phyloP scores from a whole-genome alignment of 64 coral and sea anemone species.

The Montipora cactus region DNA sequence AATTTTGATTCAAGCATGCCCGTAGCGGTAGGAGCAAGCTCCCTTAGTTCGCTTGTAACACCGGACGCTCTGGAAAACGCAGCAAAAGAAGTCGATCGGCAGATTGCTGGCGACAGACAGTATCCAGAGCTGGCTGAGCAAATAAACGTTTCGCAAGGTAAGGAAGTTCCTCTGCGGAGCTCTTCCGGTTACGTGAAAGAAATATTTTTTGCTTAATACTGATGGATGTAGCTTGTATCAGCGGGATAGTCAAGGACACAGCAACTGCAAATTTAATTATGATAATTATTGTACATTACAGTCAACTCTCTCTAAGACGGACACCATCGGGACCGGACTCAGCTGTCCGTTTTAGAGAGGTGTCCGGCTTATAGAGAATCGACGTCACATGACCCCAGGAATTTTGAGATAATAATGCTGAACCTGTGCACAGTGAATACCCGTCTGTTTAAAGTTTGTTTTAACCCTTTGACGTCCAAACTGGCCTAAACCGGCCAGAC shows the following conservation, averaged over 20 bases:
- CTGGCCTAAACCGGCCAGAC: too few species aligned
- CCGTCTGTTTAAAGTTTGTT: too few species aligned
- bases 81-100: conserved; percentile 93
- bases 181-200: neutral
- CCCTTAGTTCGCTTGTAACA: conserved; percentile 50
- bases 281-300: too few species aligned
- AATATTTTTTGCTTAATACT: neutral
- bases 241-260: neutral
- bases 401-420: too few species aligned
- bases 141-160: conserved; percentile 82
- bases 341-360: too few species aligned
- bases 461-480: too few species aligned
- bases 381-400: too few species aligned
- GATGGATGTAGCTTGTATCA: neutral
- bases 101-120: conserved; percentile 82
- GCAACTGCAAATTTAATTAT: too few species aligned
- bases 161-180: neutral
- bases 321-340: too few species aligned
- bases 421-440: too few species aligned
- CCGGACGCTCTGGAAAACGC: conserved; percentile 91
- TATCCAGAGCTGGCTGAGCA: conserved; percentile 91
- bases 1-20: conserved; percentile 75
- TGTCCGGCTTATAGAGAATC: too few species aligned
- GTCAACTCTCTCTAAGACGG: too few species aligned
- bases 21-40: conserved; percentile 52